Base-by-base conservation (phyloP, 2,888 invertebrate genomes). In the Xestia sexstrigata region DNA sequence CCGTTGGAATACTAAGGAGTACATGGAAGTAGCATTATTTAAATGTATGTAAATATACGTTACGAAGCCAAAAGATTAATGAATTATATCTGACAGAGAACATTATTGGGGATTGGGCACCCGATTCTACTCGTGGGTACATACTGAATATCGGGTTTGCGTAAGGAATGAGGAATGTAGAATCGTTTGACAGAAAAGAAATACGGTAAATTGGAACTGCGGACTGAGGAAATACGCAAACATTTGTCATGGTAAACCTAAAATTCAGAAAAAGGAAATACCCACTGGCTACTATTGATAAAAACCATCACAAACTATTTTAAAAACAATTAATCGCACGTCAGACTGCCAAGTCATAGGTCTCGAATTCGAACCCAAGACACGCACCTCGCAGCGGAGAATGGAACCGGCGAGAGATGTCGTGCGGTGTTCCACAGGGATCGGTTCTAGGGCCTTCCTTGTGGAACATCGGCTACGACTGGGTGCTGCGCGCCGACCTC, bases 21-120 rank as follows among this genome's bases (percentile, higher is more conserved):
- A 84, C 82, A 79, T 85, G 71, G 82, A 82, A 84, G 85, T 76
- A 85, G 85, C 83, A 83, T 82, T 84, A 84, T 84, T 85, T 75
- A 82, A 82, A 84, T 84, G 74, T 76, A 84, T 84, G 85, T 82
- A 62, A 65, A 85, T 83, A 66, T 70, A 13, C 52, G 66, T 73
- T 78, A 63, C 39, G 39, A 11, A 68, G 84, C 62, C 62, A 69
- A 79, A 79, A 76, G 85, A 82, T 85, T 76, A 79, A 82, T 79
- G 70, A 76, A 82, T 63, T 76, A 80, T 49, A 67, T 70, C n/a
- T 67, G 76, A 83, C 77, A 65, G 72, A n/a, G 23, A 42, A 67
- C 72, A 76, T 80, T 76, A 35, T 70, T 83, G 45, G 30, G 42
- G n/a, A 76, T 65, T 70, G 58, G 52, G 79, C 71, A 58, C 11